phyloP scores from a whole-genome alignment of 2,113 vertebrate species.

The Embiotoca jacksoni region DNA sequence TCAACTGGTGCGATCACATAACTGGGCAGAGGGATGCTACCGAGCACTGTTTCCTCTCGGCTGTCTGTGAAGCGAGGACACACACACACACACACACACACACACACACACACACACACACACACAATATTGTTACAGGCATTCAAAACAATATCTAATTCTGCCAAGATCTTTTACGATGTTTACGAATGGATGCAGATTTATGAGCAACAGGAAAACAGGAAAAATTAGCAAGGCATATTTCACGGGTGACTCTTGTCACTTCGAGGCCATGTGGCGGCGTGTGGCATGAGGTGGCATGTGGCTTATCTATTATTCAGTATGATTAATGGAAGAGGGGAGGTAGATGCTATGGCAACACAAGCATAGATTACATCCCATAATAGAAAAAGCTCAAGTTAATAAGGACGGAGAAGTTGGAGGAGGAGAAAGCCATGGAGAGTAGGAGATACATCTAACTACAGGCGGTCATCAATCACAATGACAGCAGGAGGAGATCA shows the following conservation, averaged over 20 bases:
- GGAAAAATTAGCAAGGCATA: slow-evolving; percentile 56
- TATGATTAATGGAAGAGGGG: slow-evolving; percentile 63
- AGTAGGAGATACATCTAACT: slow-evolving; percentile 39
- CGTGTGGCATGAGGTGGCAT: slow-evolving; percentile 56
- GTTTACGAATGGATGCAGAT: slow-evolving; percentile 44
- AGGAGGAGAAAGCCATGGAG: slow-evolving; percentile 14
- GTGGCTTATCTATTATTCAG: slow-evolving; percentile 74
- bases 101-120: slow-evolving; percentile 23
- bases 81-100: slow-evolving; percentile 2
- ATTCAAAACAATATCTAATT: slow-evolving; percentile 38
- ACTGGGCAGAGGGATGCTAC: slow-evolving; percentile 96
- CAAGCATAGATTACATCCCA: slow-evolving; percentile 54
- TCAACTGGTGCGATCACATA: slow-evolving; percentile 92
- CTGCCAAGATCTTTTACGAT: slow-evolving; percentile 30
- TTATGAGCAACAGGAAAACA: slow-evolving; percentile 45
- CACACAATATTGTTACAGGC: slow-evolving; percentile 13
- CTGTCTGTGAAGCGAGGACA: slow-evolving; percentile 86
- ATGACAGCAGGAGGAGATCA: slow-evolving; percentile 15
- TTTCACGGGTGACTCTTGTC: slow-evolving; percentile 61
- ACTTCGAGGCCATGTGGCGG: slow-evolving; percentile 41
- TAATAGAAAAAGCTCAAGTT: slow-evolving; percentile 52
- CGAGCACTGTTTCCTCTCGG: slow-evolving; percentile 95
- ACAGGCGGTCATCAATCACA: slow-evolving; percentile 33
- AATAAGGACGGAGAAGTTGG: slow-evolving; percentile 45
- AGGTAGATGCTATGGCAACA: slow-evolving; percentile 49